phyloP scores from a whole-genome alignment of 2,113 vertebrate species.

The Corythornis cristatus region DNA sequence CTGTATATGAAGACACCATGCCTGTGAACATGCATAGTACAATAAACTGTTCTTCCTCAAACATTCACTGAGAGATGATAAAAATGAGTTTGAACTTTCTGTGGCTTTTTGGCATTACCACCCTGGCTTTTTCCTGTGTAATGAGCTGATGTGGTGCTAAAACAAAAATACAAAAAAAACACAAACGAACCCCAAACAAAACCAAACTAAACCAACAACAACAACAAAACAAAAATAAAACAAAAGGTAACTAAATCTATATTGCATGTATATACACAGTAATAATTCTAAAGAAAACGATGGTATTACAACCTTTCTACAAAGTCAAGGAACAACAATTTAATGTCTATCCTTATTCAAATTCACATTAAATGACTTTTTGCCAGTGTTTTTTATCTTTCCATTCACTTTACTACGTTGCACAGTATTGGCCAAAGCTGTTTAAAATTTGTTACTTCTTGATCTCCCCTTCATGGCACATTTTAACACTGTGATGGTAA shows the following conservation, averaged over 20 bases:
- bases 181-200: no score
- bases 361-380: not conserved
- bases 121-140: constrained; percentile 1
- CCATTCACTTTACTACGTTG: not conserved
- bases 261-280: not conserved
- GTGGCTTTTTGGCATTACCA: constrained; percentile 63
- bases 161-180: constrained; percentile 36
- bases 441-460: not conserved
- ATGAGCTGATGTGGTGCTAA: constrained; percentile 17
- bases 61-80: constrained; percentile 55
- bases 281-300: not conserved
- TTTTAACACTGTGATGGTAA: not conserved
- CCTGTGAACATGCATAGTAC: constrained; percentile 39
- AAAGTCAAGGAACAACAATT: not conserved
- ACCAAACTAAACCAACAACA: no score
- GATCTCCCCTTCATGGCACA: not conserved
- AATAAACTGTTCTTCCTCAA: constrained; percentile 70
- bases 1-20: constrained; percentile 35
- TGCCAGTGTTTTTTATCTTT: not conserved
- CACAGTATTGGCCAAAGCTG: not conserved
- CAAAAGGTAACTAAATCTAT: not conserved
- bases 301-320: not conserved
- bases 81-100: constrained; percentile 73
- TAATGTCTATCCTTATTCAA: not conserved
- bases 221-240: not conserved